Conservation (phyloP, 2,113 vertebrate genomes). For the Guaruba guarouba region DNA sequence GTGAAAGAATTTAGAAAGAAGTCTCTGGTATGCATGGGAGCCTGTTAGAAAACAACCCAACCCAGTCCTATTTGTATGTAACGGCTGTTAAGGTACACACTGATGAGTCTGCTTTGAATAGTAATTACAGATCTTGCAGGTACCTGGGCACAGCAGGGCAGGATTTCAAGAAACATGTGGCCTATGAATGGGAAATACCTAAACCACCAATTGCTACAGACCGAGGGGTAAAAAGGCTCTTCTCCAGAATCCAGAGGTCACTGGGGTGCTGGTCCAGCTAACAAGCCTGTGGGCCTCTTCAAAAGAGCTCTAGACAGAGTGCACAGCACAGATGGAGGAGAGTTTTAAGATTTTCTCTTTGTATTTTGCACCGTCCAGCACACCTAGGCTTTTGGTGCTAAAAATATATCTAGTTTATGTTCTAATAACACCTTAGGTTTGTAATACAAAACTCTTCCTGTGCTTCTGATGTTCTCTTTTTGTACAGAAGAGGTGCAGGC, state of each 20-base stretch:
- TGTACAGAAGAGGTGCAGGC: neutral
- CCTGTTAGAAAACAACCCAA: neutral
- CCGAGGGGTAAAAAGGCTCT: neutral
- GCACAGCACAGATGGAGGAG: neutral
- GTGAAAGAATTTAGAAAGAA: neutral
- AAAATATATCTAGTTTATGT: neutral
- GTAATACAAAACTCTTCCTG: neutral
- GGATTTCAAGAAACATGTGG: neutral
- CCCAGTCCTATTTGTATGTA: neutral
- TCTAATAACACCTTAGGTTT: neutral
- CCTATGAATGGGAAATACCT: neutral
- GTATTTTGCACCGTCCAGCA: neutral
- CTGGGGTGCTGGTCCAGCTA: neutral
- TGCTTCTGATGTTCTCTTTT: neutral
- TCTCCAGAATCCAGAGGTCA: neutral
- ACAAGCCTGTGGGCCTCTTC: neutral
- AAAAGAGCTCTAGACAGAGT: neutral
- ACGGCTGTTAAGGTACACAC: neutral
- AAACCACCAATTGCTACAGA: neutral
- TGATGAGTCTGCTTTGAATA: neutral
- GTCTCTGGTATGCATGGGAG: accelerated
- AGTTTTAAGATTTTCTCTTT: neutral
- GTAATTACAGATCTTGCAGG: neutral
- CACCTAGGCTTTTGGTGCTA: neutral
- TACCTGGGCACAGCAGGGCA: neutral